These are phyloP conservation scores for Thysanoteuthis rhombus DNA, from an alignment of 2,888 invertebrate species.

Conservation along the genomic window DNA sequence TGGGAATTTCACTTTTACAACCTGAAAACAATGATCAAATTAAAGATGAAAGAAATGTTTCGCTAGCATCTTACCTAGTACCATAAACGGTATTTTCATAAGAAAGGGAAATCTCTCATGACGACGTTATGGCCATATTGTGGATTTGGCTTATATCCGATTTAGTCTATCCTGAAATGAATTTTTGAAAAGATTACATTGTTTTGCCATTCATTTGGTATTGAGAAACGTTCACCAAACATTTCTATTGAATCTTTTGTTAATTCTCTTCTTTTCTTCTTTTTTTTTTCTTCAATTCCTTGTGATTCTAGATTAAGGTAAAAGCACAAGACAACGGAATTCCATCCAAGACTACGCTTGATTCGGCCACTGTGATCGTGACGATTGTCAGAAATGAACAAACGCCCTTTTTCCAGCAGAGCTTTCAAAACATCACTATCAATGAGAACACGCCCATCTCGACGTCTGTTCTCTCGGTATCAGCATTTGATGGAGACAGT, in stretches of 20 bases:
- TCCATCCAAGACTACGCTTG: conserved; percentile 47
- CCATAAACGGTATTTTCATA: too few species aligned
- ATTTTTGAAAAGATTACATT: too few species aligned
- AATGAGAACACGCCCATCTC: conserved; percentile 53
- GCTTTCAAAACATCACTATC: conserved; percentile 70
- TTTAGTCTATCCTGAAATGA: too few species aligned
- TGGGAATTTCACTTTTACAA: too few species aligned
- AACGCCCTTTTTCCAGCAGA: conserved; percentile 69
- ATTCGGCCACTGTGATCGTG: conserved; percentile 46
- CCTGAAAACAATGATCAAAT: too few species aligned
- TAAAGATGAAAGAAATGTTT: too few species aligned
- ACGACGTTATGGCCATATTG: too few species aligned
- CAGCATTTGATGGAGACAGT: conserved; percentile 50
- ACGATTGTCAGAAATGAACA: conserved; percentile 49
- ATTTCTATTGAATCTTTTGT: not conserved
- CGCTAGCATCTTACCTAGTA: too few species aligned
- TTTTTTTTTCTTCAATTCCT: not conserved
- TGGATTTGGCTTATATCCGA: too few species aligned
- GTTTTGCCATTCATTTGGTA: too few species aligned
- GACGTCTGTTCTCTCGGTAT: conserved; percentile 46
- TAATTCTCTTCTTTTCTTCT: not conserved
- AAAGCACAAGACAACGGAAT: conserved; percentile 58
- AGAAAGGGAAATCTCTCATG: too few species aligned
- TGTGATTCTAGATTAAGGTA: conserved; percentile 45
- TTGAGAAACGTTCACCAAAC: too few species aligned